These are phyloP conservation scores for Physella acuta DNA, from an alignment of 1,140 invertebrate species.

Conservation along the genomic window DNA sequence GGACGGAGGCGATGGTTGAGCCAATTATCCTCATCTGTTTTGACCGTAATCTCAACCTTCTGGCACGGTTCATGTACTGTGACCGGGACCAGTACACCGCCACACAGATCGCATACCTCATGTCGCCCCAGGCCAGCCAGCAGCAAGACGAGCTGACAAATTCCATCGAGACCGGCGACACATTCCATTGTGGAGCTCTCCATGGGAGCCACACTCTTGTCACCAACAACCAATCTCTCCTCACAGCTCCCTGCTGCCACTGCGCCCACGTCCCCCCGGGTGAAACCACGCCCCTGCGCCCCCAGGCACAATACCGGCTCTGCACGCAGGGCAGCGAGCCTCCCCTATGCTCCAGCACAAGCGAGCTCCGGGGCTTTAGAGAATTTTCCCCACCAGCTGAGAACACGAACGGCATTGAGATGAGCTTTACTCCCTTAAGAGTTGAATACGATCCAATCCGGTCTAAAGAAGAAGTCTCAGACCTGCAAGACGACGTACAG, in stretches of 20 bases:
- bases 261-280: background rate
- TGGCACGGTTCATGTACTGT: conserved; percentile 51
- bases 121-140: conserved; percentile 35
- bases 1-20: conserved; percentile 55
- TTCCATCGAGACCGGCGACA: background rate
- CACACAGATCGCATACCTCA: conserved; percentile 36
- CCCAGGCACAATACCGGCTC: background rate
- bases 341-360: background rate
- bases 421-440: background rate
- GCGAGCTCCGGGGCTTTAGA: background rate
- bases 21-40: conserved; percentile 55
- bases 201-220: background rate
- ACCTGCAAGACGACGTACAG: background rate
- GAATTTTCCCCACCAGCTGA: background rate
- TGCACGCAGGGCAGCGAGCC: background rate
- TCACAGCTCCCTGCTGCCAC: background rate
- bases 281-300: background rate
- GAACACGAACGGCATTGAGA: background rate
- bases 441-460: background rate
- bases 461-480: background rate
- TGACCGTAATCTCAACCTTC: conserved; percentile 54
- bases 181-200: conserved; percentile 2
- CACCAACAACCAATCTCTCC: background rate
- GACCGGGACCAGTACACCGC: conserved; percentile 39
- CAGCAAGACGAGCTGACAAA: conserved; percentile 3